phyloP scores from a whole-genome alignment of 2,888 invertebrate species.

The Agapostemon virescens region DNA sequence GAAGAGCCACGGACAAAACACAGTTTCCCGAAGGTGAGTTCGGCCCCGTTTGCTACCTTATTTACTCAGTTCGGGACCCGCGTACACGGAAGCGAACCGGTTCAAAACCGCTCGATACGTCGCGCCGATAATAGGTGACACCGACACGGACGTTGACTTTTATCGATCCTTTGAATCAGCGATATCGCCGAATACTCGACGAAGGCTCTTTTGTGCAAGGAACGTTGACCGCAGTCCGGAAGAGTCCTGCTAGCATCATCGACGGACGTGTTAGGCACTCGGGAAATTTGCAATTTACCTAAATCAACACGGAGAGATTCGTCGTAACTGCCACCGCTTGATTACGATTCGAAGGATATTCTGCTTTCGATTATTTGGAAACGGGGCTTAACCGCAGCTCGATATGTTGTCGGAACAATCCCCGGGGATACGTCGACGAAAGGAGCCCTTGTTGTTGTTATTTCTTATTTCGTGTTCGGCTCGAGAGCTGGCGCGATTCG shows the following conservation, averaged over 20 bases:
- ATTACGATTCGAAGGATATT: neutral
- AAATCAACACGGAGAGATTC: neutral
- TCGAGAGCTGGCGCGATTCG: neutral
- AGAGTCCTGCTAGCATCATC: neutral
- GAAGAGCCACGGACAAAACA: slow-evolving; percentile 8
- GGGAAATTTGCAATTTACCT: neutral
- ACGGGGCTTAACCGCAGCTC: neutral
- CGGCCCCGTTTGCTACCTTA: neutral
- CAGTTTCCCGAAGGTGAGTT: slow-evolving; percentile 40
- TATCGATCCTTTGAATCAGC: neutral
- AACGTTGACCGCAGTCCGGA: neutral
- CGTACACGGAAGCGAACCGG: neutral
- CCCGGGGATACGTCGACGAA: neutral
- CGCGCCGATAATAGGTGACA: neutral
- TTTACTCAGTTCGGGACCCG: neutral
- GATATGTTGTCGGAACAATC: neutral
- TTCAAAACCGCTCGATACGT: neutral
- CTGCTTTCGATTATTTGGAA: neutral
- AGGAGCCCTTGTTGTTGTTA: neutral
- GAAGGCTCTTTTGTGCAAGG: neutral
- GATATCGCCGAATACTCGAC: neutral
- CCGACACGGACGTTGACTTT: slow-evolving; percentile 6
- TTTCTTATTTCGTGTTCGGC: neutral
- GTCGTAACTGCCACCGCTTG: neutral
- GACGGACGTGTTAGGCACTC: neutral